phyloP scores from a whole-genome alignment of 2,797 vertebrate species.

The Natrix natrix region DNA sequence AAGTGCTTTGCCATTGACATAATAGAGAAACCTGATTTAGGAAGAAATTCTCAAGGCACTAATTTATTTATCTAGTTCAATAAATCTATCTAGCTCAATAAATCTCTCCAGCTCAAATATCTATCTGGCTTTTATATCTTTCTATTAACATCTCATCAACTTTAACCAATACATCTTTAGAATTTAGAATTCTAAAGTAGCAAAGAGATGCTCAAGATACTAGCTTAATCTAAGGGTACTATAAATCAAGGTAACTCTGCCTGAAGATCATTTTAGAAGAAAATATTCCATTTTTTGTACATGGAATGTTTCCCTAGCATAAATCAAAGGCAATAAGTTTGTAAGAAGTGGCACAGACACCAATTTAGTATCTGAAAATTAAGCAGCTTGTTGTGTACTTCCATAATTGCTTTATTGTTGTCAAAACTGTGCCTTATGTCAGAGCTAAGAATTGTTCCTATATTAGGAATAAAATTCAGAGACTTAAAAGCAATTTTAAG shows the following conservation, averaged over 20 bases:
- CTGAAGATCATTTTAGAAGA: background rate
- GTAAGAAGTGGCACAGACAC: background rate
- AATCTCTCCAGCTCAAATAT: background rate
- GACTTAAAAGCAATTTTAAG: background rate
- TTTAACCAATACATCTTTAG: background rate
- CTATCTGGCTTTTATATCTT: background rate
- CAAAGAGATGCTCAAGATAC: background rate
- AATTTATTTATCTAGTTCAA: background rate
- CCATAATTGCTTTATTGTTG: background rate
- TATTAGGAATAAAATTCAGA: background rate
- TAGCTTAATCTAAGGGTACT: background rate
- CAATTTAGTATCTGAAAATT: background rate
- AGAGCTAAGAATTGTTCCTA: background rate
- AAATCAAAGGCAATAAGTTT: background rate
- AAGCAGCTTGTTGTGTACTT: background rate
- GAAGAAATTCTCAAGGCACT: background rate
- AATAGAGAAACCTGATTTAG: background rate
- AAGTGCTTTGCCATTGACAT: background rate
- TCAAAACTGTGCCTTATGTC: background rate
- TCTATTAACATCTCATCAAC: background rate
- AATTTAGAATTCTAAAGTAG: background rate
- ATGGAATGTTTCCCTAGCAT: background rate
- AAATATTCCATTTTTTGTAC: background rate
- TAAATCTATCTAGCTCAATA: background rate
- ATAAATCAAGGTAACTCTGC: background rate